phyloP scores from a whole-genome alignment of 2,888 invertebrate species.

The Osmoderma eremita region DNA sequence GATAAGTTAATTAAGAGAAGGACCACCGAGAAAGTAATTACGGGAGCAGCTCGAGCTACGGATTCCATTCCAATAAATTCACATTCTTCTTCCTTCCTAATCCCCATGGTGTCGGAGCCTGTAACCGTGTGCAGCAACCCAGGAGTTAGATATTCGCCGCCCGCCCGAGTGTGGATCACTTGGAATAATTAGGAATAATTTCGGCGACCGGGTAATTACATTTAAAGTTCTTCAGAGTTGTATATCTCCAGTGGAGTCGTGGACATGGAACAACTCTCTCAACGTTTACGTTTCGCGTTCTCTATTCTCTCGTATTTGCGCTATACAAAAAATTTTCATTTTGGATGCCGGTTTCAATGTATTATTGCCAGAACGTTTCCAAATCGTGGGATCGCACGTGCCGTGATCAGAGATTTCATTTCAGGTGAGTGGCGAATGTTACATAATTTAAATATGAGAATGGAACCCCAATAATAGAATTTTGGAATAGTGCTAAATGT shows the following conservation, averaged over 20 bases:
- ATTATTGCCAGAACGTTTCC: too few species aligned
- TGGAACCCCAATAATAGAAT: too few species aligned
- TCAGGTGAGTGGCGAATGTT: too few species aligned
- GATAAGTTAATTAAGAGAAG: conserved; percentile 45
- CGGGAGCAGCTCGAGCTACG: conserved; percentile 41
- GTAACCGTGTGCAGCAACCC: conserved; percentile 40
- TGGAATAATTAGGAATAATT: conserved; percentile 49
- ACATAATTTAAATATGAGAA: too few species aligned
- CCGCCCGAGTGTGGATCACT: conserved; percentile 41
- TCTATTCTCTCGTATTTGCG: not conserved
- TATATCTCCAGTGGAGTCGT: conserved; percentile 9
- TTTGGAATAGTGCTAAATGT: too few species aligned
- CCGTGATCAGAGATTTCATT: too few species aligned
- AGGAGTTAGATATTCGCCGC: conserved; percentile 43
- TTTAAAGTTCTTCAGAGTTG: conserved; percentile 38
- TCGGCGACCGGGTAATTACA: conserved; percentile 46
- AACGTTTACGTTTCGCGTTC: not conserved
- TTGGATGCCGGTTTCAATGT: too few species aligned
- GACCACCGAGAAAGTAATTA: conserved; percentile 44
- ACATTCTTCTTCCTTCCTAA: conserved; percentile 47
- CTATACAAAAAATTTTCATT: too few species aligned
- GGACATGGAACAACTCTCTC: conserved; percentile 4
- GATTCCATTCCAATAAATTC: conserved; percentile 48
- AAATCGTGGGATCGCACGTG: too few species aligned
- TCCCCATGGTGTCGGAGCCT: conserved; percentile 30